phyloP scores from a whole-genome alignment of 1,140 invertebrate genomes.

The Saccostrea glomerata region DNA sequence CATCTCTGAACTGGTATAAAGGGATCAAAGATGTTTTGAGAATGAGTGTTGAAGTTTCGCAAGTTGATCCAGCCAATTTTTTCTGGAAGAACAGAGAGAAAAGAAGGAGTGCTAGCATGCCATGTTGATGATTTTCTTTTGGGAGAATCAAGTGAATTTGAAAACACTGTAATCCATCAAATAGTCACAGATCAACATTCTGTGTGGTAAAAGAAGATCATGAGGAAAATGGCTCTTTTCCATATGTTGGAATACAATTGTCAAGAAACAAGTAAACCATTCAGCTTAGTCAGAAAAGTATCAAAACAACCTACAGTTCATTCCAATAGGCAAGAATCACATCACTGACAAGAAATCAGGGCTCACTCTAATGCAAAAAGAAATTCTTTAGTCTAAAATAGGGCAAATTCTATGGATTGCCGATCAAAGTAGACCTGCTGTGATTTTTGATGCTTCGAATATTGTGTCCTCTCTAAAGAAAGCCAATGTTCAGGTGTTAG shows the following conservation, averaged over 20 bases:
- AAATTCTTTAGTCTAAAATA: too few relatives aligned
- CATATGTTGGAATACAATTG: conserved; percentile 44
- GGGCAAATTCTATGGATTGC: too few relatives aligned
- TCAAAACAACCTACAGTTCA: too few relatives aligned
- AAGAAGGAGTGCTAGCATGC: conserved; percentile 50
- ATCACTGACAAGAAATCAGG: too few relatives aligned
- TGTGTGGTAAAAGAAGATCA: conserved; percentile 39
- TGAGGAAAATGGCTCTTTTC: conserved; percentile 38
- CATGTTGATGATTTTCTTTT: conserved; percentile 61
- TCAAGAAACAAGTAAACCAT: conserved; percentile 25
- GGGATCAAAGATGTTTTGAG: conserved; percentile 44
- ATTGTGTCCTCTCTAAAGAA: too few relatives aligned
- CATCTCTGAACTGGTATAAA: conserved; percentile 40
- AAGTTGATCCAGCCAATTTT: background rate
- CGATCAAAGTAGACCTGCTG: too few relatives aligned
- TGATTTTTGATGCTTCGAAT: too few relatives aligned
- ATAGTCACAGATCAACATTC: conserved; percentile 42
- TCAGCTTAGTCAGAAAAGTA: too few relatives aligned
- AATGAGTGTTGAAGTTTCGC: conserved; percentile 32
- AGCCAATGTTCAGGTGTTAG: too few relatives aligned
- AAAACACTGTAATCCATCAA: conserved; percentile 37
- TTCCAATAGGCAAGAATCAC: too few relatives aligned
- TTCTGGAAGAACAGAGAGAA: conserved; percentile 43
- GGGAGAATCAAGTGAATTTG: conserved; percentile 45
- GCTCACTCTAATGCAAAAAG: too few relatives aligned